These are phyloP conservation scores for Torymus texanus DNA, from an alignment of 2,888 invertebrate genomes.

Conservation along the genomic window DNA sequence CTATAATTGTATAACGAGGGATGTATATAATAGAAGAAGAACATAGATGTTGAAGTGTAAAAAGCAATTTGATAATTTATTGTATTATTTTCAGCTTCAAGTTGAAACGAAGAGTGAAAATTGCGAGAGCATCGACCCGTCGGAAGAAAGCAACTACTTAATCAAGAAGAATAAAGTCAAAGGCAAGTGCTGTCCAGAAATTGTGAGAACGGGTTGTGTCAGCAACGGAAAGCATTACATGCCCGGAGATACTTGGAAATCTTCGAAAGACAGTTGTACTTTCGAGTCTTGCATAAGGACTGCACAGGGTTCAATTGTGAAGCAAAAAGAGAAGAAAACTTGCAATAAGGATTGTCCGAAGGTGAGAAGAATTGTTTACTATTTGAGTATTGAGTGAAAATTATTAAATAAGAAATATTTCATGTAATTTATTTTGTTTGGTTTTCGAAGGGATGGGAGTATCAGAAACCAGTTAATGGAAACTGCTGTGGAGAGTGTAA, in stretches of 20 bases:
- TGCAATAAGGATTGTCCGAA: constrained; percentile 76
- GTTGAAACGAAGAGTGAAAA: constrained; percentile 75
- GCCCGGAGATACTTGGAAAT: constrained; percentile 77
- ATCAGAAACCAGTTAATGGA: constrained; percentile 64
- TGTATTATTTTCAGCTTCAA: constrained; percentile 38
- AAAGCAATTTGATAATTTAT: background rate
- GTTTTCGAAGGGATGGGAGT: constrained; percentile 71
- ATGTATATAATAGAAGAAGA: too few relatives aligned
- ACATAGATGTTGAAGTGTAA: too few relatives aligned
- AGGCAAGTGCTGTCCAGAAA: constrained; percentile 79
- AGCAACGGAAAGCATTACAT: constrained; percentile 75
- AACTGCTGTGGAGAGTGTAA: constrained; percentile 82
- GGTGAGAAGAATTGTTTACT: constrained; percentile 57
- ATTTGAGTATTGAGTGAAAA: background rate
- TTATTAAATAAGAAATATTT: background rate
- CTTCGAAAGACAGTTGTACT: constrained; percentile 77
- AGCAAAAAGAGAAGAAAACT: constrained; percentile 73
- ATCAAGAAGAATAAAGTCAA: constrained; percentile 75
- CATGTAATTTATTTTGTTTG: constrained; percentile 42
- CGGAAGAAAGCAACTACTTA: constrained; percentile 76
- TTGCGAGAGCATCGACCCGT: constrained; percentile 76
- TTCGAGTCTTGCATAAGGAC: constrained; percentile 76
- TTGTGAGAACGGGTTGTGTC: constrained; percentile 78
- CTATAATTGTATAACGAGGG: too few relatives aligned
- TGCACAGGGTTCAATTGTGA: constrained; percentile 74